A percentile compares a stretch with the other conserved stretches of the same genome.
These are phyloP conservation scores for Camponotus pennsylvanicus DNA, from an alignment of 1,140 invertebrate genomes.

Conservation along the genomic window DNA sequence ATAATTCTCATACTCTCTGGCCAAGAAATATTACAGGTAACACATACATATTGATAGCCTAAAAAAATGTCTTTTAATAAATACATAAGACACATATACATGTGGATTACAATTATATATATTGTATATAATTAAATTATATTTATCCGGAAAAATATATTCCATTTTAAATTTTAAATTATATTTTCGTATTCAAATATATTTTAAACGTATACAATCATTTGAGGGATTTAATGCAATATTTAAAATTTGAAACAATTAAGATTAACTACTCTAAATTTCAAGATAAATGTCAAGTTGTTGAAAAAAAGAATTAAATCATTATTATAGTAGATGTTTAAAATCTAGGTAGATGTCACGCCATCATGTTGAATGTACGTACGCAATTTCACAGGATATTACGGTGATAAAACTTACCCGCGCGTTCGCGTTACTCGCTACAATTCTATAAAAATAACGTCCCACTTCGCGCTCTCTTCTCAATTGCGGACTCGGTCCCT, in stretches of 20 bases:
- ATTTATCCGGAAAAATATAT: too few relatives aligned
- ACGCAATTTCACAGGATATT: slow-evolving; percentile 54
- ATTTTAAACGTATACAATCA: background rate
- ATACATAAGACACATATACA: too few relatives aligned
- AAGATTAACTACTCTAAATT: background rate
- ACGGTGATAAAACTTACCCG: slow-evolving; percentile 37
- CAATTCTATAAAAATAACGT: slow-evolving; percentile 47
- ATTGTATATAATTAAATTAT: too few relatives aligned
- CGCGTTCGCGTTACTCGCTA: slow-evolving; percentile 33
- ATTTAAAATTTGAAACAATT: background rate
- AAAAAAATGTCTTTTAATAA: too few relatives aligned
- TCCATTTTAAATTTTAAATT: too few relatives aligned
- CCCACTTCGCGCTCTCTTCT: background rate
- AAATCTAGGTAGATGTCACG: background rate
- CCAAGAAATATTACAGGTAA: background rate
- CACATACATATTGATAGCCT: background rate
- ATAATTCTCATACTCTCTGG: background rate
- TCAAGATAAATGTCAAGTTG: background rate
- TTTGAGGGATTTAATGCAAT: background rate
- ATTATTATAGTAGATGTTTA: background rate
- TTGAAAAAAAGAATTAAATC: background rate
- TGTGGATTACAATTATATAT: too few relatives aligned
- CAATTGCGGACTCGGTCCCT: slow-evolving; percentile 21
- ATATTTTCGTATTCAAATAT: too few relatives aligned
- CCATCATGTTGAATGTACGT: slow-evolving; percentile 22